Evolutionary conservation across 2,888 invertebrate species (phyloP).

Genomic region (Mythimna vitellina): DNA sequence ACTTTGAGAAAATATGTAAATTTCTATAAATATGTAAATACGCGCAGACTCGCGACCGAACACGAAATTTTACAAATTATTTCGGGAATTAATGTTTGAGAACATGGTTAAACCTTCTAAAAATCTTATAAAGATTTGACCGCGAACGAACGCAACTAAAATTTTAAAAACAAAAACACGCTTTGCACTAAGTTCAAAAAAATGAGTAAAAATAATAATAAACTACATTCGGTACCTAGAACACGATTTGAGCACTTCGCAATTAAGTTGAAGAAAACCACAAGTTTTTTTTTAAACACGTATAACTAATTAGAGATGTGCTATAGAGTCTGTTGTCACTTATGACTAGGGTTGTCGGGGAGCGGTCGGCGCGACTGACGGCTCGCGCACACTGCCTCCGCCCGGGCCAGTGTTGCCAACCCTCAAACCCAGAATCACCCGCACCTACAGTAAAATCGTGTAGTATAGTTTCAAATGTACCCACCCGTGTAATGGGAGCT

Average conservation of each 20-base stretch:
- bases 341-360: constrained; percentile 72
- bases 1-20: constrained; percentile 59
- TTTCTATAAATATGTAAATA: constrained; percentile 65
- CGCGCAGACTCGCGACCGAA: constrained; percentile 35
- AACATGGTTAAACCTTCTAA: background rate
- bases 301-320: constrained; percentile 72
- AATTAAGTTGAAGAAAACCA: constrained; percentile 54
- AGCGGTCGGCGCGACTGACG: constrained; percentile 81
- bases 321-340: constrained; percentile 64
- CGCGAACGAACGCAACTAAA: background rate
- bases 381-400: constrained; percentile 89
- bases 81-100: constrained; percentile 9
- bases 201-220: background rate
- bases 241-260: constrained; percentile 53
- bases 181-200: constrained; percentile 28
- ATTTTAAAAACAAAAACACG: constrained; percentile 35
- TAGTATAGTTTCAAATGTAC: constrained; percentile 70
- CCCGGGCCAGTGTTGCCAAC: constrained; percentile 86
- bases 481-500: constrained; percentile 68
- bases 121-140: background rate
- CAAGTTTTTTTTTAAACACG: constrained; percentile 69
- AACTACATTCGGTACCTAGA: constrained; percentile 19
- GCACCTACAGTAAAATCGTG: constrained; percentile 31
- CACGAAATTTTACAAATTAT: constrained; percentile 43
- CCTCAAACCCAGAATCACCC: constrained; percentile 53